Conservation (phyloP, 1,140 invertebrate genomes). For the Drosophila punjabiensis region DNA sequence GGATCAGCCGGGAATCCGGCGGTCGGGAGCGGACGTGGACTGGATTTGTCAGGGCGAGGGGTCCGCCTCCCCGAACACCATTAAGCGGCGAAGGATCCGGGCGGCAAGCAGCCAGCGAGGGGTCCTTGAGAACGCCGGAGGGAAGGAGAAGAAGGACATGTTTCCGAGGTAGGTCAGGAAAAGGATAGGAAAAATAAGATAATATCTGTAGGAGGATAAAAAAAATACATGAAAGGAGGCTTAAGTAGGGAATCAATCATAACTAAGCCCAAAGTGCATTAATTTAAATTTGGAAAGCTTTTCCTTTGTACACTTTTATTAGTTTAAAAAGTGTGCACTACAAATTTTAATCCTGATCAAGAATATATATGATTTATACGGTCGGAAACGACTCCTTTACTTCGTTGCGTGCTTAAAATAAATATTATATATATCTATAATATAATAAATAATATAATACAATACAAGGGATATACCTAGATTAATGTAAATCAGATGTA, state of each 20-base stretch:
- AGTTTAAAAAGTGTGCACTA: too few relatives aligned
- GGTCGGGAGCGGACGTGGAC: conserved; percentile 88
- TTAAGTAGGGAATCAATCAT: too few relatives aligned
- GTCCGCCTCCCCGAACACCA: conserved; percentile 87
- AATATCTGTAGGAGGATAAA: neutral
- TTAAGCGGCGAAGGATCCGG: conserved; percentile 69
- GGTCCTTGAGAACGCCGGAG: neutral
- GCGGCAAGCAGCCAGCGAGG: conserved; percentile 26
- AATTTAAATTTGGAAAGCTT: too few relatives aligned
- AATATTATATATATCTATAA: too few relatives aligned
- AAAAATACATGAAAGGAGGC: too few relatives aligned
- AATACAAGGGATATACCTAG: neutral
- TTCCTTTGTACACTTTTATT: too few relatives aligned
- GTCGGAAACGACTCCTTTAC: too few relatives aligned
- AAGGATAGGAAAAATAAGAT: neutral
- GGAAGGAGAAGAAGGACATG: conserved; percentile 9
- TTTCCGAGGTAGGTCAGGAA: conserved; percentile 28
- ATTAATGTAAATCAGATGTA: neutral
- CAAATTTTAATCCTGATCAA: too few relatives aligned
- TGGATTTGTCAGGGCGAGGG: conserved; percentile 89
- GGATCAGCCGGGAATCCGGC: conserved; percentile 21
- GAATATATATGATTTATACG: too few relatives aligned
- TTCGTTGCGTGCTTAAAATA: too few relatives aligned
- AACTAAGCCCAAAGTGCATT: too few relatives aligned
- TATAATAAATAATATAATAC: too few relatives aligned